phyloP scores from a whole-genome alignment of 1,140 invertebrate species.

The Pogonognathellus flavescens region DNA sequence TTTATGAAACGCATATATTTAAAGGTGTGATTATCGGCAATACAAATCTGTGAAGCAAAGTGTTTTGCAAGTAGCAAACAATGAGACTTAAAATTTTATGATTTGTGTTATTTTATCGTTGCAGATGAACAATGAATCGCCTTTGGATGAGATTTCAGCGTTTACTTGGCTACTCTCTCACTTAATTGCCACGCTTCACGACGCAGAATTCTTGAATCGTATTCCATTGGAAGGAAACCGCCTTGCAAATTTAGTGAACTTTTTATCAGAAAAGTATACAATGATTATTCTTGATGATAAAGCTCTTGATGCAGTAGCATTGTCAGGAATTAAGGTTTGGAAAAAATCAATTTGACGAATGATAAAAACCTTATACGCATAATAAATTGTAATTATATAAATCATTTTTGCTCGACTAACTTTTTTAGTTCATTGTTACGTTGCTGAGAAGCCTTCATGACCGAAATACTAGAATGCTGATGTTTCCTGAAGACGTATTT shows the following conservation, averaged over 20 bases:
- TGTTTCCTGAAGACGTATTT: conserved; percentile 66
- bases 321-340: conserved; percentile 68
- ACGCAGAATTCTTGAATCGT: conserved; percentile 82
- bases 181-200: conserved; percentile 87
- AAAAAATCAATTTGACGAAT: no score
- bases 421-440: conserved; percentile 31
- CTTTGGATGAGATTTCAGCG: conserved; percentile 79
- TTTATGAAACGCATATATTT: conserved; percentile 88
- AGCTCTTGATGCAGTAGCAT: conserved; percentile 68
- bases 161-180: conserved; percentile 89
- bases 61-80: no score
- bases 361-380: no score
- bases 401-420: no score
- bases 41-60: no score
- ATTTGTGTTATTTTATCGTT: no score
- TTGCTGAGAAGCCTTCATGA: conserved; percentile 59
- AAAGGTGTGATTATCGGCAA: conserved; percentile 68
- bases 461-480: conserved; percentile 59
- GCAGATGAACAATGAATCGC: conserved; percentile 77
- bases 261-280: conserved; percentile 17
- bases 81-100: no score
- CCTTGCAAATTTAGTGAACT: conserved; percentile 1
- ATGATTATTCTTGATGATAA: conserved; percentile 65
- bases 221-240: conserved; percentile 31
- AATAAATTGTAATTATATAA: no score